Percentiles rank a stretch among this genome's conserved stretches.
Conservation (phyloP, 2,888 invertebrate genomes). For the Rhodophaea formosa region DNA sequence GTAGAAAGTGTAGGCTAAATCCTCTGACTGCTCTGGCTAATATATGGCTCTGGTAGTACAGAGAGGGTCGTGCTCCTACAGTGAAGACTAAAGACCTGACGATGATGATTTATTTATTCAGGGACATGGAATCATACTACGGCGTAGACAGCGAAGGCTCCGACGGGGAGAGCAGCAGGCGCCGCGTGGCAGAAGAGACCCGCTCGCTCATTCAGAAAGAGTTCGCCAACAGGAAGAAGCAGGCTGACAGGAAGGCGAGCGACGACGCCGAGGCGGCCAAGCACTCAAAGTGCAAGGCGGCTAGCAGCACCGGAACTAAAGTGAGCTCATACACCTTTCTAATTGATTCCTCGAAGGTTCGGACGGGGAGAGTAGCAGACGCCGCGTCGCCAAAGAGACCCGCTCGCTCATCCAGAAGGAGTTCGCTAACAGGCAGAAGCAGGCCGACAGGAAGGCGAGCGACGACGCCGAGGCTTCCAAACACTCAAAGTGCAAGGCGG, state of each 20-base stretch:
- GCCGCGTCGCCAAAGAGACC: conserved; percentile 82
- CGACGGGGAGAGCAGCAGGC: conserved; percentile 56
- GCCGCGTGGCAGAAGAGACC: conserved; percentile 82
- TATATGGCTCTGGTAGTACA: no score
- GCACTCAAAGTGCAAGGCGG: conserved; percentile 85
- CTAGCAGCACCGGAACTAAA: conserved; percentile 88
- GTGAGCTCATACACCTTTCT: conserved; percentile 59
- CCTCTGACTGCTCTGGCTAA: no score
- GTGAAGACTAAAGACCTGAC: no score
- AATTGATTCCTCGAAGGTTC: no score
- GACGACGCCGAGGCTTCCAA: conserved; percentile 79
- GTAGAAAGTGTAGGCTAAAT: no score
- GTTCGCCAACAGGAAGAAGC: conserved; percentile 85
- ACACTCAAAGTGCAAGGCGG: conserved; percentile 85
- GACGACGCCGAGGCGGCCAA: conserved; percentile 79
- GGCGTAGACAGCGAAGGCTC: conserved; percentile 63
- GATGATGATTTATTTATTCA: conserved; percentile 26
- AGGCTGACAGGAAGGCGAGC: conserved; percentile 45
- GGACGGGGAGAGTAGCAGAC: conserved; percentile 56
- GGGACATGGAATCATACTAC: conserved; percentile 74
- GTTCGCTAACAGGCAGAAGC: conserved; percentile 85
- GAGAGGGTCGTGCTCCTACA: no score
- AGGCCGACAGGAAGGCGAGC: conserved; percentile 45
- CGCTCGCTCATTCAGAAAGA: conserved; percentile 88
- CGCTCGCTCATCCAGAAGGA: conserved; percentile 88